Evolutionary conservation across 1,140 invertebrate species (phyloP).

Genomic region (Polypedilum pembai): DNA sequence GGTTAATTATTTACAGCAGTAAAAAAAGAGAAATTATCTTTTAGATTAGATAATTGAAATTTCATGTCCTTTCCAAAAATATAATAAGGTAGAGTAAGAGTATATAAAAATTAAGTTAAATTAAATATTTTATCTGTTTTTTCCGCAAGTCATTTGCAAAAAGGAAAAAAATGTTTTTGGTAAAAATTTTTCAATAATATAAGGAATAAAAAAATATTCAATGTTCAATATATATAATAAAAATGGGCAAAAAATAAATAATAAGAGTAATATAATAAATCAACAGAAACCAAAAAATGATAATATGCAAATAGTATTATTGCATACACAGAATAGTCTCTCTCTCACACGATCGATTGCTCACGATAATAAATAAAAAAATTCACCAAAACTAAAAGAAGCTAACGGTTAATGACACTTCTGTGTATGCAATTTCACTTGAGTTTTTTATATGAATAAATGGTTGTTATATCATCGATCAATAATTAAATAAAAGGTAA

Average conservation of each 20-base stretch:
- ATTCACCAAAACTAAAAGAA: neutral
- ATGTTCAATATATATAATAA: constrained; percentile 2
- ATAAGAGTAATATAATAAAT: neutral
- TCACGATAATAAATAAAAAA: too few species aligned
- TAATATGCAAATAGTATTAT: neutral
- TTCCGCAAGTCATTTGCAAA: neutral
- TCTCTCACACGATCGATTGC: neutral
- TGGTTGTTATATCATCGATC: constrained; percentile 26
- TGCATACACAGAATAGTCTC: neutral
- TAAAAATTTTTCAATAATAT: neutral
- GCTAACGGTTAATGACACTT: neutral
- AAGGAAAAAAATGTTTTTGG: neutral
- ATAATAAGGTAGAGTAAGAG: too few species aligned
- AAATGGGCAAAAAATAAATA: neutral
- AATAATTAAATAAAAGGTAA: constrained; percentile 25
- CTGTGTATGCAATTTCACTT: neutral
- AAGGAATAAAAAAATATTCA: neutral
- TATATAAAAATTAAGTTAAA: too few species aligned
- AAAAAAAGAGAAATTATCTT: neutral
- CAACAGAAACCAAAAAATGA: constrained; percentile 23
- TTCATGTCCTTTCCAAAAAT: too few species aligned
- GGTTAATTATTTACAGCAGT: neutral
- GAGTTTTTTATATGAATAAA: constrained; percentile 1
- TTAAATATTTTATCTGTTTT: neutral
- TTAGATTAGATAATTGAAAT: too few species aligned